Evolutionary conservation across 2,888 invertebrate species (phyloP), one percentile per base, ranked within the genome.

Genomic region (Aleiodes leptofemur): DNA sequence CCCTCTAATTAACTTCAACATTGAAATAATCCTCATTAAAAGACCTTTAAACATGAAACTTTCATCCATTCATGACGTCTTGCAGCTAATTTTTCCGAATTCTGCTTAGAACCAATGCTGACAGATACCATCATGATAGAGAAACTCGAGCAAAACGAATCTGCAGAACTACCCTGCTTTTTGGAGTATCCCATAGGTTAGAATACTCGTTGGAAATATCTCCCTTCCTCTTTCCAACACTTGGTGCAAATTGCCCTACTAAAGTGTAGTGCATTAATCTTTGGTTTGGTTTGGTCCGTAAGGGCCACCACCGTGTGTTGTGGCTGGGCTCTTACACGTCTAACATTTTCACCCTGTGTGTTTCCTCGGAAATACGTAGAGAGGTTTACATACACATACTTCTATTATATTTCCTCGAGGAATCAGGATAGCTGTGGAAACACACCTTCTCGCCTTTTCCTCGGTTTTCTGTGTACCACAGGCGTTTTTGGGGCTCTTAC

Each of bases 221-320:
- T 34, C 51, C 50, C 51, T 76, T 78, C 77, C 71, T 73, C 79
- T 76, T 79, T 81, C 82, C 85, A 84, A 87, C 87, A 88, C 88
- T 88, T 87, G 88, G 88, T 83, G 86, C 87, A 89, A 89, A 89
- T 89, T 89, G 88, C 89, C 89, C 87, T 81, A 86, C 88, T 88
- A 89, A 68, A 88, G 87, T 88, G 88, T 87, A 87, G 86, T 88
- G 87, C 89, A 89, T 89, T 89, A 89, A 89, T 89, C 89, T 89
- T 89, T 89, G 89, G 89, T 88, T 89, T 88, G 86, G 88, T 87
- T 16, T 83, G 83, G 85, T 84, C 84, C 64, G 2, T 23, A 23
- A 23, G 77, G 51, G 68, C 77, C 77, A 76, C 81, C 88, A 86
- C 86, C 86, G 85, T 87, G 88, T 85, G 87, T 86, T 88, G 88